These are phyloP conservation scores for Tyria jacobaeae DNA, from an alignment of 2,888 invertebrate species.

Conservation along the genomic window DNA sequence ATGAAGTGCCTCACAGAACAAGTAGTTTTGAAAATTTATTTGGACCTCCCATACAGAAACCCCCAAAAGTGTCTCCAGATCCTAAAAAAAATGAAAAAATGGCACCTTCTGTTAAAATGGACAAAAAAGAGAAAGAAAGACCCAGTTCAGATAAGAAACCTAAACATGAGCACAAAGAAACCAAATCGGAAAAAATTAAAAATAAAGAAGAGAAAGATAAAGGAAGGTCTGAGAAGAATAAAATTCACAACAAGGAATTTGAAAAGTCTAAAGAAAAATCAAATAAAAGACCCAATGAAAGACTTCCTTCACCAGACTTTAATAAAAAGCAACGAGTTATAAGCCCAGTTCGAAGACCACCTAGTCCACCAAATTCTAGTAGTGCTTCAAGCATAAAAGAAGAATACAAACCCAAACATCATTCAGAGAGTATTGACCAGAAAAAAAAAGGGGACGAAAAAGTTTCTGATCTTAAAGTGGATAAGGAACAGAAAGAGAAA, in stretches of 20 bases:
- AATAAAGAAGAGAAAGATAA: conserved; percentile 81
- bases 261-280: conserved; percentile 86
- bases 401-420: conserved; percentile 75
- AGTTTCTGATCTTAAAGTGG: conserved; percentile 82
- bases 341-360: conserved; percentile 70
- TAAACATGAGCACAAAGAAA: conserved; percentile 81
- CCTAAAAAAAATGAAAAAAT: conserved; percentile 84
- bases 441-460: conserved; percentile 83
- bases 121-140: conserved; percentile 87
- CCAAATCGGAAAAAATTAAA: conserved; percentile 79
- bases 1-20: conserved; percentile 85
- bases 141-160: conserved; percentile 79
- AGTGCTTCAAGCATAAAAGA: conserved; percentile 80
- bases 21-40: conserved; percentile 93
- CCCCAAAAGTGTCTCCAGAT: conserved; percentile 89
- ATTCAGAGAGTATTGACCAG: conserved; percentile 64
- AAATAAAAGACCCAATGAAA: conserved; percentile 80
- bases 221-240: conserved; percentile 79
- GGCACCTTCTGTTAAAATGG: conserved; percentile 69
- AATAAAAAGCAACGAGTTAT: conserved; percentile 70
- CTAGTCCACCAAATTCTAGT: conserved; percentile 75
- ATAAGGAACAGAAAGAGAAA: conserved; percentile 84
- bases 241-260: conserved; percentile 85
- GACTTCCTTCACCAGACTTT: conserved; percentile 74
- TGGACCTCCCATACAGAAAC: conserved; percentile 93